Evolutionary conservation across 2,113 vertebrate genomes (phyloP).

Genomic region (Malurus melanocephalus): DNA sequence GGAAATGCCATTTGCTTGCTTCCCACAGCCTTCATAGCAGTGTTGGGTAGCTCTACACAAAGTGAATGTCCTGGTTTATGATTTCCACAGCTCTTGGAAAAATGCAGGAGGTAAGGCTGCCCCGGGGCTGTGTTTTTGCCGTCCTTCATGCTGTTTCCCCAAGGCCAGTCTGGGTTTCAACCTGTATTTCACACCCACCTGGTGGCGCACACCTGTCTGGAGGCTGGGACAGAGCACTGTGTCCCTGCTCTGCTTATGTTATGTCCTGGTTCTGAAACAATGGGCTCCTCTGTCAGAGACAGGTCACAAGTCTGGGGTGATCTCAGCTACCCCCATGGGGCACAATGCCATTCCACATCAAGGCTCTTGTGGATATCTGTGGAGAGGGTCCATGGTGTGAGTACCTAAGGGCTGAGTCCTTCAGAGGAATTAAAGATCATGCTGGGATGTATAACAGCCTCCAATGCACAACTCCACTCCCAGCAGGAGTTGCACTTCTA

Average conservation of each 20-base stretch:
- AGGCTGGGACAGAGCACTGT: rapidly evolving
- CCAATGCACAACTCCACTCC: not conserved
- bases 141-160: not conserved
- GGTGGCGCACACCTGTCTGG: not conserved
- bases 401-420: not conserved
- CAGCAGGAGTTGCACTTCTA: not conserved
- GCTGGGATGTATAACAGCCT: rapidly evolving
- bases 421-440: not conserved
- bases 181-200: not conserved
- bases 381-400: not conserved
- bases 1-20: not conserved
- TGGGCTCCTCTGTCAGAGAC: rapidly evolving
- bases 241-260: not conserved
- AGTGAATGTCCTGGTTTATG: not conserved
- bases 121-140: not conserved
- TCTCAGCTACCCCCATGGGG: not conserved
- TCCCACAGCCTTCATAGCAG: not conserved
- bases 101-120: not conserved
- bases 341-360: not conserved
- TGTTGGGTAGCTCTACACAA: not conserved
- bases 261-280: not conserved
- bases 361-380: not conserved
- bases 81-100: not conserved
- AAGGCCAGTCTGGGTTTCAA: not conserved
- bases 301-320: not conserved